These are phyloP conservation scores for Brachylomia viminalis DNA, from an alignment of 2,888 invertebrate genomes.

Conservation along the genomic window DNA sequence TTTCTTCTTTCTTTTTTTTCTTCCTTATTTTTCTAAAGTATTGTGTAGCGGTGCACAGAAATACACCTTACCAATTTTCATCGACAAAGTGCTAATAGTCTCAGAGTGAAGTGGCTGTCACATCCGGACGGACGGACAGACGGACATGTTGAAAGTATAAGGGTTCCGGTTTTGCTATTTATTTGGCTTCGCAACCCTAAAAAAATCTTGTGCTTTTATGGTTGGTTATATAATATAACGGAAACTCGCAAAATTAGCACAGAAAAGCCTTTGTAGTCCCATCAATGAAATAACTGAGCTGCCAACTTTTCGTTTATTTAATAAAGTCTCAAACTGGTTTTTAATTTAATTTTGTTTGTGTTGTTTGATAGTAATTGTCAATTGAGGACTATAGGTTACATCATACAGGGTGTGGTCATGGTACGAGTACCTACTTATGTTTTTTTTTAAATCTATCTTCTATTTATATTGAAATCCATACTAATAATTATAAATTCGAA, in stretches of 20 bases:
- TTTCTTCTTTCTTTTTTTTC: background rate
- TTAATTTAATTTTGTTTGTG: background rate
- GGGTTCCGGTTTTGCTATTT: background rate
- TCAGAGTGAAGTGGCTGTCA: background rate
- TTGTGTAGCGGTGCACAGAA: background rate
- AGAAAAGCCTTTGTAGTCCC: background rate
- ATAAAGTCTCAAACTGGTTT: slow-evolving; percentile 16
- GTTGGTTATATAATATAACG: slow-evolving; percentile 25
- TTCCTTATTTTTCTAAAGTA: background rate
- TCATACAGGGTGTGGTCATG: background rate
- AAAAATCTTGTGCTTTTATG: background rate
- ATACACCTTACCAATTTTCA: background rate
- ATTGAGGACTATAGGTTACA: background rate
- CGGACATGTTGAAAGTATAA: background rate
- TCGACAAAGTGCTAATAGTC: background rate
- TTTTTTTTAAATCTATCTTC: no score
- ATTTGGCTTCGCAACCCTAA: background rate
- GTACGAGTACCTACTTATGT: no score
- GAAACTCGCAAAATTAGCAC: slow-evolving; percentile 26
- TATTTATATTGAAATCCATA: no score
- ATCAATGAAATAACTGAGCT: background rate
- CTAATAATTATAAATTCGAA: no score
- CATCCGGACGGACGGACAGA: background rate
- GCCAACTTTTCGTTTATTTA: background rate
- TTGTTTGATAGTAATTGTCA: background rate